Evolutionary conservation across 2,797 vertebrate genomes (phyloP), one percentile per base, ranked within the genome.

Genomic region (Rhadinocentrus ornatus): DNA sequence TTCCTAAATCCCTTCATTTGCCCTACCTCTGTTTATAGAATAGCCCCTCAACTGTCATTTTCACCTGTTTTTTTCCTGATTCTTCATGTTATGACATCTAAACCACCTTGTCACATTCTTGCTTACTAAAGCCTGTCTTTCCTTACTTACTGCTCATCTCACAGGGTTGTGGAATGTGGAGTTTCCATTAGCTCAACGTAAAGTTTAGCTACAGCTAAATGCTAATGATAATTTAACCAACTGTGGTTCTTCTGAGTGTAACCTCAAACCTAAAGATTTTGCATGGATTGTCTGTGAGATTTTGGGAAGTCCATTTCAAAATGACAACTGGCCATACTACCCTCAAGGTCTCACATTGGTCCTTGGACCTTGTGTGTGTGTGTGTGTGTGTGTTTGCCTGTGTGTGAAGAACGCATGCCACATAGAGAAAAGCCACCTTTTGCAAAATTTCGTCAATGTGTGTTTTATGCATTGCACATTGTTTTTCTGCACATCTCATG

Each of bases 351-450:
- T 69, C 41, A 62, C 52, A 34, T 13, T 16, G 2, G 68, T 62
- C 68, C 59, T 62, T n/a, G n/a, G n/a, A n/a, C n/a, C n/a, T n/a
- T 37, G 35, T 37, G 27, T 54, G 20, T 60, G 55, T 35, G 24
- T 67, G 54, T 9, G 15, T 35, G 32, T 41, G 22, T 29, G 60
- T 2, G 18, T 12, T 6, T 34, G 34, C 2, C 11, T 37, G 12
- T 37, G 35, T 37, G 35, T 37, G 10, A 37, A 44, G 32, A 54
- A 37, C 3, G 11, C 22, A 52, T 31, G 39, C 48, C 24, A 34
- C 41, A 34, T 6, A 56, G 20, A 56, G 53, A 55, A 9, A 50
- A 13, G 15, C 26, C 52, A 29, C 39, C 46, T 46, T 12, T n/a
- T 4, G 27, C 52, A 34, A 10, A 13, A 62, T 35, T 32, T 13